Percentiles rank a stretch among this genome's conserved stretches.
These are phyloP conservation scores for Patella caerulea DNA, from an alignment of 2,888 invertebrate genomes.

Conservation along the genomic window DNA sequence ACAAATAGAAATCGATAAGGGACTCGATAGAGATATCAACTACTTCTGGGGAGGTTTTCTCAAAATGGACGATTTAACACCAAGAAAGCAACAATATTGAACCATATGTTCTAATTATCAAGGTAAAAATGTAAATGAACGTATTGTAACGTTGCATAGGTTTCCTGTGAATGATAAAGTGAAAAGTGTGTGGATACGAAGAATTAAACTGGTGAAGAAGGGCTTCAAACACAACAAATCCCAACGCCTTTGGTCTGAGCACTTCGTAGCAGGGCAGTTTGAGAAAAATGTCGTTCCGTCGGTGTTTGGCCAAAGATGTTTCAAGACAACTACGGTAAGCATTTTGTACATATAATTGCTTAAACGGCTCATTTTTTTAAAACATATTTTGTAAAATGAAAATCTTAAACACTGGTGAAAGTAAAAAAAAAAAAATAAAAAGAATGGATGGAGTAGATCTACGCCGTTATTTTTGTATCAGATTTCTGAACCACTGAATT, in stretches of 20 bases:
- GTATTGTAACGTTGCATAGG: background rate
- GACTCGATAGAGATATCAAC: background rate
- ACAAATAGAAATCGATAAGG: background rate
- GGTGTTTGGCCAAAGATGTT: constrained; percentile 1
- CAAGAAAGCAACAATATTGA: background rate
- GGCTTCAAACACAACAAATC: background rate
- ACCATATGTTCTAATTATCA: background rate
- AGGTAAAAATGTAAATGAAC: background rate
- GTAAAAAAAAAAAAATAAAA: too few relatives aligned
- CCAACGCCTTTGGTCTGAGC: background rate
- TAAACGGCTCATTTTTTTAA: too few relatives aligned
- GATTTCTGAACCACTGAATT: too few relatives aligned
- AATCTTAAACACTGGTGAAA: too few relatives aligned
- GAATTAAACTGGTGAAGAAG: background rate
- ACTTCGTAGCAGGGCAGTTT: constrained; percentile 2
- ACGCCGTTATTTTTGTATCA: too few relatives aligned
- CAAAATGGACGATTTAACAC: background rate
- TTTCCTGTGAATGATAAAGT: background rate
- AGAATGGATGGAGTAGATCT: too few relatives aligned
- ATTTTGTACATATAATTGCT: background rate
- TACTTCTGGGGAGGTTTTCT: background rate
- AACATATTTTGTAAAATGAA: background rate
- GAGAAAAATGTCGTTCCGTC: constrained; percentile 6
- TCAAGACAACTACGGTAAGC: background rate
- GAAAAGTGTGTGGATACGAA: background rate